Evolutionary conservation across 2,113 vertebrate genomes (phyloP).

Genomic region (Dasyprocta punctata): DNA sequence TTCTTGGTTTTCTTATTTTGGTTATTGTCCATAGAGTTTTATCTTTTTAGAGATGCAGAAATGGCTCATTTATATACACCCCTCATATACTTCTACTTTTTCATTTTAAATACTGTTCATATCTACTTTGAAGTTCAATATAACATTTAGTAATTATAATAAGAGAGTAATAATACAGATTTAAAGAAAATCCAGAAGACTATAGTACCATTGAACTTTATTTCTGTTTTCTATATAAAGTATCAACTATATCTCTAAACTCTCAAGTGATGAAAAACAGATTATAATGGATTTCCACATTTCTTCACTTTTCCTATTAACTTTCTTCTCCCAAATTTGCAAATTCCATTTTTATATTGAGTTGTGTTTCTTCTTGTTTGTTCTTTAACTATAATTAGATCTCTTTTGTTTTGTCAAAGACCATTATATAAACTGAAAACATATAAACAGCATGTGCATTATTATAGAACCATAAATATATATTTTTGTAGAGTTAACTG

Average conservation of each 20-base stretch:
- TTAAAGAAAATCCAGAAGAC: background rate
- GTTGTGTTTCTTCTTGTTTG: background rate
- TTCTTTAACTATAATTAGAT: conserved; percentile 43
- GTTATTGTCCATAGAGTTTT: background rate
- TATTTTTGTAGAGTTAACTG: background rate
- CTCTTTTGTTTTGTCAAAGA: conserved; percentile 1
- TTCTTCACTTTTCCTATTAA: background rate
- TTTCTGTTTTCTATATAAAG: background rate
- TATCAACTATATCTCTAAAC: background rate
- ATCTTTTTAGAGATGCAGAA: conserved; percentile 3
- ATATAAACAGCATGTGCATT: background rate
- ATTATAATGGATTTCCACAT: background rate
- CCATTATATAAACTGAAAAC: conserved; percentile 36
- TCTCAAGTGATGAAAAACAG: background rate
- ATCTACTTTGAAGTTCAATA: background rate
- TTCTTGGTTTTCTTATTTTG: conserved; percentile 1
- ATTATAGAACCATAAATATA: conserved; percentile 19
- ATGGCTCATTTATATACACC: background rate
- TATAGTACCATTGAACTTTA: background rate
- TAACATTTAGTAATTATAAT: background rate
- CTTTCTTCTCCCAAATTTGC: conserved; percentile 34
- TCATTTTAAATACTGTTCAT: background rate
- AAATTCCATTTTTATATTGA: conserved; percentile 25
- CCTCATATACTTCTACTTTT: background rate
- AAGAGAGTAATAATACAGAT: background rate